Conservation (phyloP, 1,140 invertebrate genomes). For the Physella acuta region DNA sequence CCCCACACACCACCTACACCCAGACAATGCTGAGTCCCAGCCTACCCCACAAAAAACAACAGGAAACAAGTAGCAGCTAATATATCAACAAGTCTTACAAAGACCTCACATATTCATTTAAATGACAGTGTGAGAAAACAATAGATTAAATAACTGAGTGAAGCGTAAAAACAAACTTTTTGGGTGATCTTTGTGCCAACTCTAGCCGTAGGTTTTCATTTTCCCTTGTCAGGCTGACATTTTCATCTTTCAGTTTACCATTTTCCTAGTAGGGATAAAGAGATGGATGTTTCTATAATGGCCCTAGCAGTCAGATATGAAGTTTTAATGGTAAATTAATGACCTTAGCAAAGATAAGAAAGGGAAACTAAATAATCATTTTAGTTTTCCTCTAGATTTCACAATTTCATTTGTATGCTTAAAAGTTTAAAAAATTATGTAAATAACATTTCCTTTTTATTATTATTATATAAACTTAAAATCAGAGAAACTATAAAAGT, state of each 20-base stretch:
- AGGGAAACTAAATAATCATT: background rate
- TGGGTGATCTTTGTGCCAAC: constrained; percentile 45
- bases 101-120: too few relatives aligned
- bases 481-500: constrained; percentile 1
- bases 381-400: background rate
- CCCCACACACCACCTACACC: too few relatives aligned
- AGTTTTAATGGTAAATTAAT: background rate
- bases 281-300: background rate
- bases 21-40: too few relatives aligned
- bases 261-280: constrained; percentile 40
- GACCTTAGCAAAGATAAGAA: background rate
- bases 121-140: too few relatives aligned
- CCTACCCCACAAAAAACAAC: too few relatives aligned
- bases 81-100: too few relatives aligned
- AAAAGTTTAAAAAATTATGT: too few relatives aligned
- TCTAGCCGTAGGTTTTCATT: constrained; percentile 43
- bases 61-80: too few relatives aligned
- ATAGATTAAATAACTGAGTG: too few relatives aligned
- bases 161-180: constrained; percentile 55
- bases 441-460: too few relatives aligned
- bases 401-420: background rate
- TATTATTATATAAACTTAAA: too few relatives aligned
- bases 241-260: constrained; percentile 43
- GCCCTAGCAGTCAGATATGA: background rate
- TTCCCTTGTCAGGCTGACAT: constrained; percentile 41